These are phyloP conservation scores for Australoheros facetus DNA, from an alignment of 2,797 vertebrate genomes.

Conservation along the genomic window DNA sequence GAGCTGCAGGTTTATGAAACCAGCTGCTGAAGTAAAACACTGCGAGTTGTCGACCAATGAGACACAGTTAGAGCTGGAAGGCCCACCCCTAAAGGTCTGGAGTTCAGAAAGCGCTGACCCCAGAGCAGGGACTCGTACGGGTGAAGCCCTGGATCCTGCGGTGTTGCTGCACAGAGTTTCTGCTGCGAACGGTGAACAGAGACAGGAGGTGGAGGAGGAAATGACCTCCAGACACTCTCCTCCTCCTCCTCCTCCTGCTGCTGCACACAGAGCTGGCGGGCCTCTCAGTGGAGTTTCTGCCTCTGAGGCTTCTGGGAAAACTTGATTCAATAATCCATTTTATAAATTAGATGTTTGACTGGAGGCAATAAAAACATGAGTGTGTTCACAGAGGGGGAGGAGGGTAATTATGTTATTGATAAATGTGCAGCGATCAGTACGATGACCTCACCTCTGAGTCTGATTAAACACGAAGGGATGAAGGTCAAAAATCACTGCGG, in stretches of 20 bases:
- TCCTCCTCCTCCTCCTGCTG: too few relatives aligned
- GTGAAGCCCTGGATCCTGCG: background rate
- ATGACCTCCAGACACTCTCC: too few relatives aligned
- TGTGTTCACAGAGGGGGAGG: slow-evolving; percentile 35
- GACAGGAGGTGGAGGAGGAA: background rate
- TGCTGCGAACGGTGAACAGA: background rate
- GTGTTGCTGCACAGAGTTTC: background rate
- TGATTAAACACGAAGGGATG: slow-evolving; percentile 87
- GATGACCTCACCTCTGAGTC: slow-evolving; percentile 90
- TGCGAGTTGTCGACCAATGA: background rate
- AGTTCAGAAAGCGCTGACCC: background rate
- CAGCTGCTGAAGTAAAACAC: background rate
- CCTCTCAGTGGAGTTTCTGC: slow-evolving; percentile 1
- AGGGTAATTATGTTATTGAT: slow-evolving; percentile 95
- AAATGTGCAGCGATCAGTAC: slow-evolving; percentile 94
- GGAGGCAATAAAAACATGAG: slow-evolving; percentile 68
- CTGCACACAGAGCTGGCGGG: background rate
- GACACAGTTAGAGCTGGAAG: background rate
- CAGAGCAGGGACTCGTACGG: background rate
- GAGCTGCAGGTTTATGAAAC: background rate
- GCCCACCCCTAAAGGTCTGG: background rate
- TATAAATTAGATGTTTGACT: slow-evolving; percentile 75
- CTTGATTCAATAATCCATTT: slow-evolving; percentile 75
- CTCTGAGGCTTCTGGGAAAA: slow-evolving; percentile 51
- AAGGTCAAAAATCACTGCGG: slow-evolving; percentile 85